Percentiles rank a stretch among this genome's conserved stretches.
Conservation (phyloP, 2,113 vertebrate species). For the Hiodon tergisus region DNA sequence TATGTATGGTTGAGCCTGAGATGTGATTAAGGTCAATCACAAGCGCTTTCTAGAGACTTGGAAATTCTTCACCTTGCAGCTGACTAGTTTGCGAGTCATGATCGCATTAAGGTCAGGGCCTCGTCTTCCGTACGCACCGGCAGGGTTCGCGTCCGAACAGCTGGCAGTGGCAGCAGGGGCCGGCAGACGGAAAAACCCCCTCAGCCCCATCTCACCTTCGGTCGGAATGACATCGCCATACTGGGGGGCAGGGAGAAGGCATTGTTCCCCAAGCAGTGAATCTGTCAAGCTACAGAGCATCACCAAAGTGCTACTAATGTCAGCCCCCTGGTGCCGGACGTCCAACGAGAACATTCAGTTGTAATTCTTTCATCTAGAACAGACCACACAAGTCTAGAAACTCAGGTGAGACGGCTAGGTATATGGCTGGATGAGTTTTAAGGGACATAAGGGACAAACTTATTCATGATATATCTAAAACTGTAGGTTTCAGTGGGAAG, state of each 20-base stretch:
- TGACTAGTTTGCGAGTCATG: neutral
- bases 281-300: too few species aligned
- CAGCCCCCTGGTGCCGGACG: too few species aligned
- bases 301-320: too few species aligned
- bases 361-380: too few species aligned
- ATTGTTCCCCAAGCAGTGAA: neutral
- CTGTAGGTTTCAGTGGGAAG: neutral
- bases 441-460: too few species aligned
- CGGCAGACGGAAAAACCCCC: slow-evolving; percentile 67
- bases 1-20: neutral
- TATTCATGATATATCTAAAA: too few species aligned
- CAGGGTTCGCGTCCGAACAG: slow-evolving; percentile 77
- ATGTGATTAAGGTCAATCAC: neutral
- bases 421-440: too few species aligned
- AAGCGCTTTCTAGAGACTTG: too few species aligned
- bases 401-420: too few species aligned
- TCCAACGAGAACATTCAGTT: too few species aligned
- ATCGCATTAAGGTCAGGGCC: neutral
- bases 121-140: slow-evolving; percentile 61
- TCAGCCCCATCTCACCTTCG: slow-evolving; percentile 34
- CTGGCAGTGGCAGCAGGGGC: slow-evolving; percentile 62
- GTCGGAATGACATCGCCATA: slow-evolving; percentile 65
- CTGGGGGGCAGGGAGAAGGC: slow-evolving; percentile 49
- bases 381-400: too few species aligned
- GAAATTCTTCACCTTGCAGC: too few species aligned